These are phyloP conservation scores for Gila robusta DNA, from an alignment of 2,797 vertebrate species.

Conservation along the genomic window DNA sequence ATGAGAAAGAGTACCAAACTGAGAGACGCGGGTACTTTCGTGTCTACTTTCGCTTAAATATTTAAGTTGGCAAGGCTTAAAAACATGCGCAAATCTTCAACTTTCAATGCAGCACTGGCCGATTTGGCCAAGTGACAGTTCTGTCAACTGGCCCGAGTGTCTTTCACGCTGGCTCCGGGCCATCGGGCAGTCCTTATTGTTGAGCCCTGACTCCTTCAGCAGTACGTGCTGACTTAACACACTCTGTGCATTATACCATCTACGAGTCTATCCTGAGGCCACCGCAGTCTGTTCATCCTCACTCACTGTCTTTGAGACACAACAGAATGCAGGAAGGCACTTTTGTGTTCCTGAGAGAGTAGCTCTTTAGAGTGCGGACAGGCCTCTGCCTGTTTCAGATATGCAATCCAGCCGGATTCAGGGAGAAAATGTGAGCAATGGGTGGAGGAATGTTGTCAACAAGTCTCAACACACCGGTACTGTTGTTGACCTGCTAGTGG, in stretches of 20 bases:
- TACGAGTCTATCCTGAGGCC: constrained; percentile 69
- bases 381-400: constrained; percentile 76
- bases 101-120: too few species aligned
- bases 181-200: too few species aligned
- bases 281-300: constrained; percentile 61
- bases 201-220: not conserved
- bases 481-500: constrained; percentile 70
- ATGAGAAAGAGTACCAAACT: too few species aligned
- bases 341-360: constrained; percentile 57
- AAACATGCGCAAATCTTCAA: too few species aligned
- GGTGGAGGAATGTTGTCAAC: constrained; percentile 80
- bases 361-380: constrained; percentile 60
- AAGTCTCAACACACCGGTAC: constrained; percentile 80
- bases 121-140: too few species aligned
- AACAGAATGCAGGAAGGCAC: constrained; percentile 61
- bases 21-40: too few species aligned
- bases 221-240: constrained; percentile 16
- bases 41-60: too few species aligned
- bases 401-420: constrained; percentile 82
- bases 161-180: too few species aligned
- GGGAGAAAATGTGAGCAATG: constrained; percentile 83
- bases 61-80: too few species aligned
- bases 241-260: constrained; percentile 43
- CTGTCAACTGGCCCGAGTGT: too few species aligned
- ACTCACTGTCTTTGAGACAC: constrained; percentile 56